Conservation (phyloP, 2,888 invertebrate genomes). For the Eupithecia insigniata region DNA sequence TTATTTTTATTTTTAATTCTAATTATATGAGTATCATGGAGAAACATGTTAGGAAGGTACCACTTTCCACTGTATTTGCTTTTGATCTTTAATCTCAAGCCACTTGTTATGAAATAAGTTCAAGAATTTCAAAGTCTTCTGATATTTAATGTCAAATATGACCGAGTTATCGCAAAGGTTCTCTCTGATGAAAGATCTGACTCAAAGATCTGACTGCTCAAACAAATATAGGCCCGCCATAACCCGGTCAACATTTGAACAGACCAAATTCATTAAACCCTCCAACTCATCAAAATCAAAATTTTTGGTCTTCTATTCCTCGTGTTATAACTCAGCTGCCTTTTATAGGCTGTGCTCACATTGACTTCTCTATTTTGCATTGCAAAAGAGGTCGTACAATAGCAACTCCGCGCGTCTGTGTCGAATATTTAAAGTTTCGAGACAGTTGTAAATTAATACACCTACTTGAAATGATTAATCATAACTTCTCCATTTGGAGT, state of each 20-base stretch:
- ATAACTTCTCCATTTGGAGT: conserved; percentile 11
- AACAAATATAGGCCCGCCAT: not conserved
- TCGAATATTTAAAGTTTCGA: conserved; percentile 34
- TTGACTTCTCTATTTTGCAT: conserved; percentile 32
- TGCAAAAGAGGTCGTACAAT: conserved; percentile 34
- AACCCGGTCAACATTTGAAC: not conserved
- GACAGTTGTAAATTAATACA: conserved; percentile 28
- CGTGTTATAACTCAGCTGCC: not conserved
- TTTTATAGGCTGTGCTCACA: conserved; percentile 17
- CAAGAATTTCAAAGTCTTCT: not conserved
- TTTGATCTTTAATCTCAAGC: too few relatives aligned
- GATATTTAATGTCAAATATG: not conserved
- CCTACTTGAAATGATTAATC: conserved; percentile 16
- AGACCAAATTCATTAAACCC: not conserved
- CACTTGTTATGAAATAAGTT: not conserved
- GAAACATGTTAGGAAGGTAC: too few relatives aligned
- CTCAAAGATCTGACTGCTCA: not conserved
- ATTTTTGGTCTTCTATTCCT: not conserved
- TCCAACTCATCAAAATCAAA: not conserved
- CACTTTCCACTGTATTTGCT: too few relatives aligned
- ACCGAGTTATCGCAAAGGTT: not conserved
- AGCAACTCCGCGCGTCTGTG: conserved; percentile 24
- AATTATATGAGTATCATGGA: too few relatives aligned
- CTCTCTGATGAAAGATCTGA: not conserved
- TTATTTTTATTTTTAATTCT: too few relatives aligned